Evolutionary conservation across 2,888 invertebrate genomes (phyloP), one percentile per base, ranked within the genome.

Genomic region (Epsilonema sp.): DNA sequence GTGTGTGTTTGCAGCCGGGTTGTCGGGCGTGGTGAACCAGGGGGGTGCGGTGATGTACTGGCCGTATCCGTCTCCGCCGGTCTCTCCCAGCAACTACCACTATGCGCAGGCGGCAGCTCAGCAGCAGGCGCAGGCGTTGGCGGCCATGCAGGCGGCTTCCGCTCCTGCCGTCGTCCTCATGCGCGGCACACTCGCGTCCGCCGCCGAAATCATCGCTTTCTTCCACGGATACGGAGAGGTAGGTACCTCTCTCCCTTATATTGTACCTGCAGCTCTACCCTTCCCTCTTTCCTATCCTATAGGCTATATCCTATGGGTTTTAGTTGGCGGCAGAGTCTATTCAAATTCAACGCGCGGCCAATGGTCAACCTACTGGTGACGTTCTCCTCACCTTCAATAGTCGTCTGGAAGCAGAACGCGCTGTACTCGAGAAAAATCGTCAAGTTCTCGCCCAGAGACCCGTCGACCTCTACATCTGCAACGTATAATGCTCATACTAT

Each of bases 61-160:
- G 86, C 80, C 82, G 0, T 87, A 87, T 70, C 86, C 87, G 42
- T 85, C 85, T 58, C 87, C 87, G 37, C 87, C 87, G 0, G 85
- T 87, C 20, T 86, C 86, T 39, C 87, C 87, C 1, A 85, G 85
- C 37, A 81, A 79, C 58, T 82, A 82, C 67, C 82, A 78, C 63
- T 23, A 40, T 22, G 22, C 20, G 23, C 40, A 40, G 40, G 5
- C 8, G 19, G 5, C 8, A 8, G 19, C 24, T 5, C 43, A 43
- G 26, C 26, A 43, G 19, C 43, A 43, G 25, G 21, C 16, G 22
- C 8, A 8, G n/a, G 39, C 39, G 5, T 5, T n/a, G 20, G 39
- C 39, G 8, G 39, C 20, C 19, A n/a, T n/a, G 19, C 43, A 43
- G 43, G 13, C 13, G 16, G 13, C 20, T 5, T 16, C 20, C 20